Percentiles rank a stretch among this genome's conserved stretches.
Conservation (phyloP, 2,113 vertebrate species). For the Cyanoderma ruficeps region DNA sequence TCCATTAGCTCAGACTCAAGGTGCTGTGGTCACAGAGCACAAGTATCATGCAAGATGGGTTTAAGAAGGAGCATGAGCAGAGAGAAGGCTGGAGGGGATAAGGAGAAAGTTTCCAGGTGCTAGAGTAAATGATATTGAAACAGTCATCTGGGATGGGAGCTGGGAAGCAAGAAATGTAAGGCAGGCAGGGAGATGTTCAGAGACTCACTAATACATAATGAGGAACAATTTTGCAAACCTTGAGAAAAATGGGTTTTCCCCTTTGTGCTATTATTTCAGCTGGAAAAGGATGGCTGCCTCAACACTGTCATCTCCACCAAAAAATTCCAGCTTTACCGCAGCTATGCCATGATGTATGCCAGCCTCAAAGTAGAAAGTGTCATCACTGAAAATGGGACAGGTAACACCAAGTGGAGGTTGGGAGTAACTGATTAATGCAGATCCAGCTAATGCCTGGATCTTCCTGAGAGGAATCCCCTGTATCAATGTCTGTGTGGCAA, state of each 20-base stretch:
- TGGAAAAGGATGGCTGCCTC: slow-evolving; percentile 66
- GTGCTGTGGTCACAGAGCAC: not conserved
- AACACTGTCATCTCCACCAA: slow-evolving; percentile 37
- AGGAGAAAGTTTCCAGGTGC: not conserved
- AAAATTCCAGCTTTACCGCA: slow-evolving; percentile 59
- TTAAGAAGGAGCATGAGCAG: not conserved
- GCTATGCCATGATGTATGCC: slow-evolving; percentile 18
- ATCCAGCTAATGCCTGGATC: not conserved
- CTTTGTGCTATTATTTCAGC: slow-evolving; percentile 51
- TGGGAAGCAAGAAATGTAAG: not conserved
- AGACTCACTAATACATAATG: not conserved
- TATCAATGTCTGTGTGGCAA: not conserved
- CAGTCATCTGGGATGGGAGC: not conserved
- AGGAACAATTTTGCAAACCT: not conserved
- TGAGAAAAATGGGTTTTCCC: not conserved
- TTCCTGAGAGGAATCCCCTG: not conserved
- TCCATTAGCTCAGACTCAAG: not conserved
- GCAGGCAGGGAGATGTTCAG: not conserved
- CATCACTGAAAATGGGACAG: slow-evolving; percentile 74
- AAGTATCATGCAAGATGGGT: not conserved
- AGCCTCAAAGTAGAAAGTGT: slow-evolving; percentile 7
- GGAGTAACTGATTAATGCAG: not conserved
- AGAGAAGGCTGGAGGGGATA: not conserved
- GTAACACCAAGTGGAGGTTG: slow-evolving; percentile 20
- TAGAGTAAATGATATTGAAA: not conserved